These are phyloP conservation scores for Porites cylindrica DNA, from an alignment of 92 coral and sea anemone species.

Conservation along the genomic window DNA sequence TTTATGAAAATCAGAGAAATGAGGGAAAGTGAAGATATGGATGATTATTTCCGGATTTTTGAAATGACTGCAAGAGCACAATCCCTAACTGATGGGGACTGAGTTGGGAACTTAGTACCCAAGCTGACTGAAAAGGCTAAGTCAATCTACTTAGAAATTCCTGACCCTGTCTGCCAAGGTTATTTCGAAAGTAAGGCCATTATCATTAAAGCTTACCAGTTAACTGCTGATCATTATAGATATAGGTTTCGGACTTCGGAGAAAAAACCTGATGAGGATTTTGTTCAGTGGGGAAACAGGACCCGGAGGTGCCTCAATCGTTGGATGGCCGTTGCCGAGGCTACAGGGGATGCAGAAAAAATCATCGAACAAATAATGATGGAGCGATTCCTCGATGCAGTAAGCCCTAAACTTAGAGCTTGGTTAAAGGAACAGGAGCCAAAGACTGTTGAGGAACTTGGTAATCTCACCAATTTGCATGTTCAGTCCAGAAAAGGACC, in stretches of 20 bases:
- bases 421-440: too few relatives aligned
- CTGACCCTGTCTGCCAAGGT: slow-evolving; percentile 22
- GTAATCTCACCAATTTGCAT: slow-evolving; percentile 61
- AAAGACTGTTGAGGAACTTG: slow-evolving; percentile 49
- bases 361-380: too few relatives aligned
- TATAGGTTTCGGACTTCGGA: slow-evolving; percentile 66
- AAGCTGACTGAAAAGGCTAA: slow-evolving; percentile 27
- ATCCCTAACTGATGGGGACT: slow-evolving; percentile 61
- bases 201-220: slow-evolving; percentile 62
- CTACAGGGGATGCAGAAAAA: background rate
- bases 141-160: slow-evolving; percentile 63
- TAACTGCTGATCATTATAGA: slow-evolving; percentile 63
- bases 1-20: slow-evolving; percentile 22
- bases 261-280: slow-evolving; percentile 63
- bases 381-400: too few relatives aligned
- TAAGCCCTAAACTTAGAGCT: too few relatives aligned
- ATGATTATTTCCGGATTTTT: slow-evolving; percentile 34
- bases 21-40: slow-evolving; percentile 1
- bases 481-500: slow-evolving; percentile 78
- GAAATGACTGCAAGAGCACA: slow-evolving; percentile 79
- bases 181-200: slow-evolving; percentile 33
- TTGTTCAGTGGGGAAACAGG: slow-evolving; percentile 70
- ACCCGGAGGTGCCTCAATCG: slow-evolving; percentile 61
- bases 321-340: slow-evolving; percentile 46
- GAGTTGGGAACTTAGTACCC: background rate